Evolutionary conservation across 2,888 invertebrate species (phyloP), one percentile per base, ranked within the genome.

Genomic region (Andrena praecox): DNA sequence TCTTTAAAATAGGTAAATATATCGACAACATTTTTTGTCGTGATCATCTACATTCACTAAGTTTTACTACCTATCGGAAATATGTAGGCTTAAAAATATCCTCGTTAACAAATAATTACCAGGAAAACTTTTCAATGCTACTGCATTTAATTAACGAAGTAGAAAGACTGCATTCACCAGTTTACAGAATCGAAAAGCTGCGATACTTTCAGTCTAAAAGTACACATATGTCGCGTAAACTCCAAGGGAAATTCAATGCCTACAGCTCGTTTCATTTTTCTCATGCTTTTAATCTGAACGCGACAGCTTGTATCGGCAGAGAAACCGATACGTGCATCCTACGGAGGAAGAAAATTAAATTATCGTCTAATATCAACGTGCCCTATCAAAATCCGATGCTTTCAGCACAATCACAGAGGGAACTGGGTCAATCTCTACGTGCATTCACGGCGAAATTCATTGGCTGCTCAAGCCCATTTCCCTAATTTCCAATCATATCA

Each of bases 371-470:
- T 76, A 69, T 64, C 64, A 31, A 52, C 31, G 29, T n/a, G 52
- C 56, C 24, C 16, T 69, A 77, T 80, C 72, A 80, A 69, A 76
- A 68, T 80, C 52, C 80, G 50, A 80, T 83, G 52, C 64, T 3
- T 68, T 16, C n/a, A 10, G 6, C 20, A 56, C 12, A 68, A 77
- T 76, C 50, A 27, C 24, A 12, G 56, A 70, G 12, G 24, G 42
- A 80, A 71, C 67, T 72, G 12, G 67, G 48, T 77, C 24, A 72
- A 71, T 35, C 50, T 70, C 66, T 7, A 59, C 5, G 35, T 1
- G 16, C 48, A 56, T 62, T 67, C 56, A 31, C 8, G 20, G 3
- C 54, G 54, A 20, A 54, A 54, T 54, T 20, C 7, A 54, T 54
- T 10, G 20, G 20, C 20, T 24, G 24, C 27, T 24, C 27, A 10